These are phyloP conservation scores for Minunthozetes semirufus DNA, from an alignment of 2,888 invertebrate species.

Conservation along the genomic window DNA sequence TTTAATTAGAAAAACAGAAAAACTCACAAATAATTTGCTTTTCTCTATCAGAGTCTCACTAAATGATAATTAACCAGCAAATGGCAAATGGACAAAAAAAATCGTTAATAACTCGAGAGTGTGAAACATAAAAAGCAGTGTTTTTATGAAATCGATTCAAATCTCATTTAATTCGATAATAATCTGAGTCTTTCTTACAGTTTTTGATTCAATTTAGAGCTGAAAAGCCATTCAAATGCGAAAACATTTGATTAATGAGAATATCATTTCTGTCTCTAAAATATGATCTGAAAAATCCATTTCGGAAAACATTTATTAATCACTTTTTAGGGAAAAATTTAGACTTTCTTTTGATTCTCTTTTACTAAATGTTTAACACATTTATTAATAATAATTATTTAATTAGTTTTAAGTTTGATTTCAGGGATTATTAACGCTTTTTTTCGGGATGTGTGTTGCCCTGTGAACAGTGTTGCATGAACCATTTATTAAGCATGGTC, in stretches of 20 bases:
- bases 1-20: neutral
- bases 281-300: too few relatives aligned
- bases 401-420: neutral
- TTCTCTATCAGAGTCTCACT: neutral
- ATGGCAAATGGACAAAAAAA: neutral
- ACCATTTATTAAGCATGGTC: too few relatives aligned
- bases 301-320: too few relatives aligned
- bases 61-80: neutral
- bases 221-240: too few relatives aligned
- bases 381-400: conserved; percentile 12
- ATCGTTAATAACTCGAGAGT: conserved; percentile 1
- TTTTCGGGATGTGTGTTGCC: conserved; percentile 16
- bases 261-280: too few relatives aligned
- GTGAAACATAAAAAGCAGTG: neutral
- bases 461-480: conserved; percentile 9
- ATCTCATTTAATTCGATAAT: too few relatives aligned
- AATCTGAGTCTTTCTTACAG: too few relatives aligned
- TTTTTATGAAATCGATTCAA: neutral
- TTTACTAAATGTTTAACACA: too few relatives aligned
- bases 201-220: too few relatives aligned
- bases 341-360: too few relatives aligned
- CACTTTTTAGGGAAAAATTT: too few relatives aligned
- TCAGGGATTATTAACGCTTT: conserved; percentile 14
- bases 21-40: conserved; percentile 1
- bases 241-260: too few relatives aligned